phyloP scores from a whole-genome alignment of 2,888 invertebrate genomes.

The Mesochorus sp. region DNA sequence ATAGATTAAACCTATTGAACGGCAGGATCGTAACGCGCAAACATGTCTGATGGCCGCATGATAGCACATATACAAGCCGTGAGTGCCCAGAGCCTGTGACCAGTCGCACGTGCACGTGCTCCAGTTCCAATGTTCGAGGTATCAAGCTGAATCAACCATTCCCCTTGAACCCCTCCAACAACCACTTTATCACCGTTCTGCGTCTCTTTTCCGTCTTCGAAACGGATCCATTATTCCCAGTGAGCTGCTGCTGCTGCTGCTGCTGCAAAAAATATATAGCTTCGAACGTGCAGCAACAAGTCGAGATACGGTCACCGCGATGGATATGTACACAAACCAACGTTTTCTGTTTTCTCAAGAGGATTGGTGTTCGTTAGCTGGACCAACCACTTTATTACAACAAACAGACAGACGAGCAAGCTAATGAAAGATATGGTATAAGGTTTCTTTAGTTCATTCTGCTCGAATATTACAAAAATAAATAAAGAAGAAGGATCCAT shows the following conservation, averaged over 20 bases:
- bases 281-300: slow-evolving; percentile 61
- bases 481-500: too few species aligned
- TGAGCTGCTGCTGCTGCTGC: too few species aligned
- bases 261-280: slow-evolving; percentile 59
- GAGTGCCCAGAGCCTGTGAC: slow-evolving; percentile 11
- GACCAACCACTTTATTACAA: too few species aligned
- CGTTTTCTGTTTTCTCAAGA: too few species aligned
- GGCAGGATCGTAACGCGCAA: slow-evolving; percentile 5
- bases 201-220: slow-evolving; percentile 21
- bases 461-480: too few species aligned
- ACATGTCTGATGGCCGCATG: slow-evolving; percentile 16
- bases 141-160: slow-evolving; percentile 27
- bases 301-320: too few species aligned
- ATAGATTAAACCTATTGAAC: slow-evolving; percentile 19
- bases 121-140: slow-evolving; percentile 37
- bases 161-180: not conserved
- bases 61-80: not conserved
- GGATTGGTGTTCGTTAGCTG: too few species aligned
- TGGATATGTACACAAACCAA: too few species aligned
- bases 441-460: too few species aligned
- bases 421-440: too few species aligned
- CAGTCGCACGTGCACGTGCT: slow-evolving; percentile 30
- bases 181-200: not conserved
- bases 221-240: slow-evolving; percentile 33
- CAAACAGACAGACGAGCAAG: too few species aligned